A percentile compares a stretch with the other conserved stretches of the same genome.
Evolutionary conservation across 1,140 invertebrate genomes (phyloP).

Genomic region (Tribolium madens): DNA sequence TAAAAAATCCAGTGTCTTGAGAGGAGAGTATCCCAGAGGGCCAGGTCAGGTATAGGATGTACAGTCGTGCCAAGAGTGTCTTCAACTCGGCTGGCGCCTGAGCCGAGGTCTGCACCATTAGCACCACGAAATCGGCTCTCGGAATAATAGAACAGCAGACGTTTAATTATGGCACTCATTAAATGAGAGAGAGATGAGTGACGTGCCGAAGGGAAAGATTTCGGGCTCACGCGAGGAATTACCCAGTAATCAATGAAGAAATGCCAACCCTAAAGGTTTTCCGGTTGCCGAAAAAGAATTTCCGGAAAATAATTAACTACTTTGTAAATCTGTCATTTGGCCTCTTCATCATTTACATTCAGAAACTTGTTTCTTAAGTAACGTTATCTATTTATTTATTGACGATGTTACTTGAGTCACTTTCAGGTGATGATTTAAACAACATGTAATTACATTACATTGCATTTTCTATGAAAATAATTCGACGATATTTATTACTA

Average conservation of each 20-base stretch:
- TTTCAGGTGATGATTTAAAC: not conserved
- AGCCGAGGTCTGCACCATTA: conserved; percentile 18
- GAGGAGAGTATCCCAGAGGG: conserved; percentile 16
- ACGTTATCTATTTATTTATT: not conserved
- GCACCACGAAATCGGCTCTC: conserved; percentile 18
- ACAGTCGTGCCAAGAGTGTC: conserved; percentile 11
- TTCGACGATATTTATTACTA: not conserved
- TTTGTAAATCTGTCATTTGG: no score
- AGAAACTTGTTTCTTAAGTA: not conserved
- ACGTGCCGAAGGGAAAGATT: not conserved
- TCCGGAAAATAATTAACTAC: not conserved
- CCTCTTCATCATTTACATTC: no score
- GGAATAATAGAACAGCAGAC: conserved; percentile 19
- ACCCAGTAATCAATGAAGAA: not conserved
- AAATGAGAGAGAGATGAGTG: conserved; percentile 5
- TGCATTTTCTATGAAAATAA: not conserved
- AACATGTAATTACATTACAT: not conserved
- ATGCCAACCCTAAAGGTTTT: not conserved
- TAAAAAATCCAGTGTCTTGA: conserved; percentile 8
- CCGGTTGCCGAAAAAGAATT: not conserved
- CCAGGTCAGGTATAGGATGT: conserved; percentile 28
- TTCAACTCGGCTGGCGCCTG: conserved; percentile 9
- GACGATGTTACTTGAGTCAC: not conserved
- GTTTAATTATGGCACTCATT: conserved; percentile 22
- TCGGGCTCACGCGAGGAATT: not conserved